Conservation (phyloP, 92 coral and sea anemone genomes). For the Anthopleura xanthogrammica region DNA sequence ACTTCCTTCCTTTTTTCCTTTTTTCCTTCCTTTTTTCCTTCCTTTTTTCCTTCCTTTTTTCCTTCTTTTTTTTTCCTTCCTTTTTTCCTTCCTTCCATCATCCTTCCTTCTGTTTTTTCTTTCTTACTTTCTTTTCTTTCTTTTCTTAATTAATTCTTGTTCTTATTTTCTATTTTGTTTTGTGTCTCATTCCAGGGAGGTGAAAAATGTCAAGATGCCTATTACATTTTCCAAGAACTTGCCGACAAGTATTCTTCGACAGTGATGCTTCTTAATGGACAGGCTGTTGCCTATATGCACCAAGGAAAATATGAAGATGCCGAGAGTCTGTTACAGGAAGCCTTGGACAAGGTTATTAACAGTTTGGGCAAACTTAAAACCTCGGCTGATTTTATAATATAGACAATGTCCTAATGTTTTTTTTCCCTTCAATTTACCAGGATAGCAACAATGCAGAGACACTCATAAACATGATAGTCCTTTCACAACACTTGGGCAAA, state of each 20-base stretch:
- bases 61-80: too few species aligned
- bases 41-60: not conserved
- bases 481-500: conserved; percentile 93
- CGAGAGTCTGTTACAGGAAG: conserved; percentile 94
- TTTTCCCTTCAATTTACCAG: conserved; percentile 30
- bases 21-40: not conserved
- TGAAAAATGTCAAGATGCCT: conserved; percentile 93
- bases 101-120: too few species aligned
- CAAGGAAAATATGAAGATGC: conserved; percentile 97
- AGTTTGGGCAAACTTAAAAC: not conserved
- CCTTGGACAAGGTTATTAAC: conserved; percentile 76
- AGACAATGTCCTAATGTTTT: not conserved
- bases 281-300: conserved; percentile 91
- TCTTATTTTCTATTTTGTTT: too few species aligned
- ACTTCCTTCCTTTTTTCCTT: not conserved
- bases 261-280: conserved; percentile 94
- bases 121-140: not conserved
- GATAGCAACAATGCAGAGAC: conserved; percentile 97
- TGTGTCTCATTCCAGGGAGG: conserved; percentile 70
- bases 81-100: too few species aligned
- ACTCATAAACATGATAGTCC: conserved; percentile 78
- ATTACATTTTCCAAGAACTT: conserved; percentile 93
- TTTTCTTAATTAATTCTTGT: too few species aligned
- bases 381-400: not conserved
- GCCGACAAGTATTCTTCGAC: conserved; percentile 88